phyloP scores from a whole-genome alignment of 2,797 vertebrate genomes.

The Apogon hyalosoma region DNA sequence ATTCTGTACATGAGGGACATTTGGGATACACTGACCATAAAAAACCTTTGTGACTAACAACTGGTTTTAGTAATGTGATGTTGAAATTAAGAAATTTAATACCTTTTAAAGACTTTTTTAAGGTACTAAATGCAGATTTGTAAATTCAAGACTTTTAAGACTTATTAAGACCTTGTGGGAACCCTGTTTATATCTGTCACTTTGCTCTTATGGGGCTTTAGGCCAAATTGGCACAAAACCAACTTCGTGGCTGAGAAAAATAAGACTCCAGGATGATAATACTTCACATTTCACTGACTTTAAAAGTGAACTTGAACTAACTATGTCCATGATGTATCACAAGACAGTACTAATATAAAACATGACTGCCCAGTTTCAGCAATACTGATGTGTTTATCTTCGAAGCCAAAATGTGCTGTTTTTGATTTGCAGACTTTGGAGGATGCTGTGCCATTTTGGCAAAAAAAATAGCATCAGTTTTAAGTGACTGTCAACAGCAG shows the following conservation, averaged over 20 bases:
- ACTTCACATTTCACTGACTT: neutral
- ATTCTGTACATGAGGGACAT: no score
- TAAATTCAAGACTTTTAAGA: no score
- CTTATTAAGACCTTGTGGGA: no score
- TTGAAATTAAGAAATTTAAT: no score
- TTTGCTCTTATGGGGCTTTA: neutral
- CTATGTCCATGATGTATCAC: neutral
- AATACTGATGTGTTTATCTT: neutral
- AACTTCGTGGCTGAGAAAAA: neutral
- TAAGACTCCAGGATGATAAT: neutral
- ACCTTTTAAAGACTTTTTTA: no score
- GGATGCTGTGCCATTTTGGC: conserved; percentile 29
- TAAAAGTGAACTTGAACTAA: conserved; percentile 1
- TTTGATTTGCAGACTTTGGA: conserved; percentile 15
- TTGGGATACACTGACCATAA: no score
- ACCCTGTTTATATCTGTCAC: no score
- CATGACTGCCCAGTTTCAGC: neutral
- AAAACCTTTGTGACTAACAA: no score
- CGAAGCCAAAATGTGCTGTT: conserved; percentile 5
- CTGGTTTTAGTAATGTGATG: no score
- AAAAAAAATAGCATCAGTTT: conserved; percentile 5
- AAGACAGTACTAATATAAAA: neutral
- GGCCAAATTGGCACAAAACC: neutral
- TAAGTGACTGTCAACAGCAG: conserved; percentile 27
- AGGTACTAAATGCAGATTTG: no score